phyloP scores from a whole-genome alignment of 2,113 vertebrate species.

The Oriolus oriolus region DNA sequence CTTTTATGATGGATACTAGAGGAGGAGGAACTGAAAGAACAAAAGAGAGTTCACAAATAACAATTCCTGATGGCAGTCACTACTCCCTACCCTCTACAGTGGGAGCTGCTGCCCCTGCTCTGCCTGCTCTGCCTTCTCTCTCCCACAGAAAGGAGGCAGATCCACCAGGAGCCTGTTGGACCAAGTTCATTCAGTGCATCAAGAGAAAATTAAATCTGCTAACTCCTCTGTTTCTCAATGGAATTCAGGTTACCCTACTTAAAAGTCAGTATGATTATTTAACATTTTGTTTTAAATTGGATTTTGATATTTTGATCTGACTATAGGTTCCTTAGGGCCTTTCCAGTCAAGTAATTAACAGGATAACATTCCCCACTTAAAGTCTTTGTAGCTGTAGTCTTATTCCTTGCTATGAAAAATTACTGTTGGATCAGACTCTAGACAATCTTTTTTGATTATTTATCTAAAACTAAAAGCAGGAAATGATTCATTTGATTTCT shows the following conservation, averaged over 20 bases:
- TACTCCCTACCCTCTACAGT: not conserved
- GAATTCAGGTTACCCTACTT: not conserved
- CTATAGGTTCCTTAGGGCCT: not conserved
- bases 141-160: not conserved
- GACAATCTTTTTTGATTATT: slow-evolving; percentile 84
- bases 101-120: not conserved
- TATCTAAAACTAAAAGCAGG: slow-evolving; percentile 83
- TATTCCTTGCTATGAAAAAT: slow-evolving; percentile 67
- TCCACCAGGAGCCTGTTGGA: not conserved
- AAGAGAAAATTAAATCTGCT: not conserved
- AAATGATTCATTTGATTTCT: slow-evolving; percentile 90
- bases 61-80: not conserved
- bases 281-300: slow-evolving; percentile 21
- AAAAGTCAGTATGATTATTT: not conserved
- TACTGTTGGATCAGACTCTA: slow-evolving; percentile 73
- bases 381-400: slow-evolving; percentile 23
- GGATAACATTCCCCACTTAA: not conserved
- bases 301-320: slow-evolving; percentile 34
- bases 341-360: slow-evolving; percentile 16
- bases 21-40: not conserved
- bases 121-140: not conserved
- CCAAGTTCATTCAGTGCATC: not conserved
- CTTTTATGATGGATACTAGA: not conserved
- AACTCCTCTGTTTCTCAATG: not conserved
- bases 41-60: not conserved